Conservation (phyloP, 2,888 invertebrate genomes). For the Tetramorium bicarinatum region DNA sequence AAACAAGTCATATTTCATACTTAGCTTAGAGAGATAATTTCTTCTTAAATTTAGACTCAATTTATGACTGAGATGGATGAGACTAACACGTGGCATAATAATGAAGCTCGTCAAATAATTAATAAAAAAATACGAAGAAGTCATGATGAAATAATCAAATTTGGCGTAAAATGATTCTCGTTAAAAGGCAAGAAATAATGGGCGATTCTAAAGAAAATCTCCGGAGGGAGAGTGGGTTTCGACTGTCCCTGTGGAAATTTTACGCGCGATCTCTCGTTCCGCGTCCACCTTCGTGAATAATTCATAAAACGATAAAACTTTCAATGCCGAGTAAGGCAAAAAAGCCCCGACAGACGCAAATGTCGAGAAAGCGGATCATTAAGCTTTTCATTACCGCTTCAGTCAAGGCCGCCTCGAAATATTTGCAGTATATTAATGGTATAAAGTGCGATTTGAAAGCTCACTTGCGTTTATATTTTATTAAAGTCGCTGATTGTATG, state of each 20-base stretch:
- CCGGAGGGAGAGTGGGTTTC: background rate
- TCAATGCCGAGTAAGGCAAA: conserved; percentile 28
- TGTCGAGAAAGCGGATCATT: conserved; percentile 19
- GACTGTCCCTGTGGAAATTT: conserved; percentile 20
- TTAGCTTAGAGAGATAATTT: background rate
- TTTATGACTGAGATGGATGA: background rate
- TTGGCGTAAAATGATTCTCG: background rate
- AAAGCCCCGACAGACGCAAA: conserved; percentile 13
- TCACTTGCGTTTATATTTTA: background rate
- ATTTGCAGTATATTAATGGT: background rate
- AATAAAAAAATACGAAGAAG: conserved; percentile 12
- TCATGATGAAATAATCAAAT: conserved; percentile 27
- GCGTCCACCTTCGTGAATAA: conserved; percentile 49
- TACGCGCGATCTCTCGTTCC: conserved; percentile 39
- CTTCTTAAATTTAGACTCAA: background rate
- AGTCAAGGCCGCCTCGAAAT: background rate
- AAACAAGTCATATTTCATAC: background rate
- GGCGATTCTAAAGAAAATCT: background rate
- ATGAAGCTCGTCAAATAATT: conserved; percentile 5
- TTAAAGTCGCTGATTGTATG: background rate
- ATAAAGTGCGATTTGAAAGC: background rate
- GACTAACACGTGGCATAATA: background rate
- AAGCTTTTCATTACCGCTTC: conserved; percentile 36
- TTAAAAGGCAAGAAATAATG: conserved; percentile 4
- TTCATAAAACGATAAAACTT: conserved; percentile 55